phyloP scores from a whole-genome alignment of 2,797 vertebrate genomes.

The Eulemur rubriventer region DNA sequence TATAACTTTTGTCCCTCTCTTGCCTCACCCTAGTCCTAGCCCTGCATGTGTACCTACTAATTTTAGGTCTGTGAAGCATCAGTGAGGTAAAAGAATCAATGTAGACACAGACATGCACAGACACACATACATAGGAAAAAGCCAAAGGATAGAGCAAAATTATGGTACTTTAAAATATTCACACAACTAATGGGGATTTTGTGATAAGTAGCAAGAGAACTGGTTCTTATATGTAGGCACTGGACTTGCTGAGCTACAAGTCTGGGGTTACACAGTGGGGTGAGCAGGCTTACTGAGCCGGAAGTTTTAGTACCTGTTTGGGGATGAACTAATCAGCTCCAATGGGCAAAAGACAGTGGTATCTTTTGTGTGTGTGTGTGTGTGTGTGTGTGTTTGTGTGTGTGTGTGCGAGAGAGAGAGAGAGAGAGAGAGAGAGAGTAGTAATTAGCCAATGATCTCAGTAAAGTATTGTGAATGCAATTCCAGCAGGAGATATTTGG shows the following conservation, averaged over 20 bases:
- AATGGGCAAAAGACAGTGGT: background rate
- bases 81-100: background rate
- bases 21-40: background rate
- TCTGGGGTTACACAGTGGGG: background rate
- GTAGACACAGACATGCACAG: background rate
- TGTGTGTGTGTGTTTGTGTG: background rate
- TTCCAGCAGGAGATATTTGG: background rate
- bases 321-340: background rate
- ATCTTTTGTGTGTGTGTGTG: background rate
- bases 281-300: background rate
- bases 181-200: background rate
- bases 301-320: background rate
- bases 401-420: background rate
- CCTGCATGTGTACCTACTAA: background rate
- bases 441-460: background rate
- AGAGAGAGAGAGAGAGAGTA: too few species aligned
- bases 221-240: background rate
- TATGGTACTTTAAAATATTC: background rate
- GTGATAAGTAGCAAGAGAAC: background rate
- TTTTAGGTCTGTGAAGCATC: background rate
- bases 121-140: background rate
- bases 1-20: background rate
- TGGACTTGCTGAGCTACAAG: background rate
- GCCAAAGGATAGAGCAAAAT: background rate
- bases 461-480: background rate